Base-by-base conservation (phyloP, 1,140 invertebrate genomes). In the Atopsyche davidsoni region DNA sequence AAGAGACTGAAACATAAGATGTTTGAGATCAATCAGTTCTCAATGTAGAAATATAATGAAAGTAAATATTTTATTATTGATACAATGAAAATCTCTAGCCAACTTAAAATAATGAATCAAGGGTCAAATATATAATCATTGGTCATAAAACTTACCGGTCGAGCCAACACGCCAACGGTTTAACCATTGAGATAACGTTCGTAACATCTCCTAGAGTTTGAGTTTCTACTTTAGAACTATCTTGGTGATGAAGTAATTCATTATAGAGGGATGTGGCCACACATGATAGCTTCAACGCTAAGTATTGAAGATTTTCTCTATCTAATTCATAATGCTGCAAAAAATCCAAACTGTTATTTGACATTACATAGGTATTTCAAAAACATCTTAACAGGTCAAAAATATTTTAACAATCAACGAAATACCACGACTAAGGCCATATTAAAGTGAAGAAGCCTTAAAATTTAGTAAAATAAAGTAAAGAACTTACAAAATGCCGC, bases 301-400 rank as follows among this genome's bases (percentile, higher is more conserved):
- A 69, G 51, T 88, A 79, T 70, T 96, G 92, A 21, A 96, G 72
- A 68, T 93, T 95, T 70, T 96, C 92, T 56, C 87, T 81, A 55
- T 92, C 85, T 53, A 92, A 69, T 62, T 92, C 89, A 78, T 92
- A 94, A 64, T 94, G 87, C 87, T 90, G 87, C 87, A 90, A 67
- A 23, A 79, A 77, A 49, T 21, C 4, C 31, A 45, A 39, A 39
- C 4, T 16, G n/a, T n/a, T n/a, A n/a, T n/a, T n/a, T n/a, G n/a
- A n/a, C n/a, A n/a, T n/a, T n/a, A n/a, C 3, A 24, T 35, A 35
- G 32, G 41, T 32, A 16, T 0, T 41, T 9, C 38, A 16, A 11
- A 11, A 11, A 14, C n/a, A n/a, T n/a, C n/a, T n/a, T n/a, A n/a
- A 51, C 51, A 58, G 51, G 55, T 51, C 53, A 47, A 55, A 10